Evolutionary conservation across 2,113 vertebrate species (phyloP), one percentile per base, ranked within the genome.

Genomic region (Hydropotes inermis): DNA sequence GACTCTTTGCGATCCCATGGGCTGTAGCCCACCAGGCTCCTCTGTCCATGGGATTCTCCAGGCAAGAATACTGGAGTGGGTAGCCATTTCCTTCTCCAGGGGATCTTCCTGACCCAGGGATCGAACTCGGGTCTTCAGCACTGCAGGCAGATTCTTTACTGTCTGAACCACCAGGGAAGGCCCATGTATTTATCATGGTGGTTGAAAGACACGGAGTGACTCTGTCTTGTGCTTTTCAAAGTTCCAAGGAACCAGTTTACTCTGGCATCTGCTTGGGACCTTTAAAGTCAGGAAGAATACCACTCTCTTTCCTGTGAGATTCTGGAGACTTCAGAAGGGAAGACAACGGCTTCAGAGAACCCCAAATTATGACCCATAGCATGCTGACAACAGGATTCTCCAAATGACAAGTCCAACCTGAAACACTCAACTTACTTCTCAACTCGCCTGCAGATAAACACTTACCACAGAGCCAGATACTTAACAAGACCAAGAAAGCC

Each of bases 381-480:
- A 82, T 2, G 33, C 30, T 70, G 87, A 27, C 11, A 64, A 76
- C 19, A 74, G 81, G 60, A 94, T 15, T 39, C 54, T 81, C 60
- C 47, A 76, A 43, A 67, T 33, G 50, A 82, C 57, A 95, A 79
- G 17, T 60, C 67, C 82, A 30, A 55, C 58, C 43, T 43, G 43
- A 92, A 85, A 82, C 1, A 7, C 13, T 87, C 33, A 25, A 21
- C 27, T 16, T 64, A 50, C 64, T 86, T 52, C 57, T 88, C 52
- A 74, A 60, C 28, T 87, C 36, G 36, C 57, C 2, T 33, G 39
- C 55, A 74, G 16, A 82, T 2, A 61, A 61, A 82, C 19, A 97
- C 99, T 99, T 97, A 99, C 99, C 99, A 10, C 99, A 99, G 5
- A 99, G 99, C 99, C 99, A 99, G 97, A 99, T 93, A 97, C 99